Evolutionary conservation across 2,797 vertebrate genomes (phyloP).

Genomic region (Erithacus rubecula): DNA sequence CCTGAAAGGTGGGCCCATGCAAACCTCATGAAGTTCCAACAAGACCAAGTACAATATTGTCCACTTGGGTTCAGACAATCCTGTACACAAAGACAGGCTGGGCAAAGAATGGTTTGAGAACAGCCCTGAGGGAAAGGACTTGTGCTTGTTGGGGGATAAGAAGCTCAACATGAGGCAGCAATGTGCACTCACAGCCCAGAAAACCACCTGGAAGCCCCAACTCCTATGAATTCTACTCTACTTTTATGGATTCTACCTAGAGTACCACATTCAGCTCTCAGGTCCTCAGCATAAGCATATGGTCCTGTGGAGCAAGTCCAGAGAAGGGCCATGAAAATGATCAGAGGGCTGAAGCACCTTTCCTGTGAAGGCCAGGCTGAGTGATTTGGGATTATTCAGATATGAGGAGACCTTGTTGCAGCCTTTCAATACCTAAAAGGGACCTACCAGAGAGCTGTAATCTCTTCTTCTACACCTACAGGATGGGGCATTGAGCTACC

Average conservation of each 20-base stretch:
- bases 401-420: background rate
- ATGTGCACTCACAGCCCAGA: background rate
- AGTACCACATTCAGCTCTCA: background rate
- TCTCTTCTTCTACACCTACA: too few species aligned
- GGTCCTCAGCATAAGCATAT: too few species aligned
- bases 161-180: background rate
- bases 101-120: background rate
- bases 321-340: background rate
- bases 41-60: accelerated
- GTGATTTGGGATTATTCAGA: background rate
- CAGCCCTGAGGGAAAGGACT: background rate
- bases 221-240: background rate
- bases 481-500: background rate
- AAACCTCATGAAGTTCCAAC: background rate
- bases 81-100: background rate
- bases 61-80: accelerated
- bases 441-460: background rate
- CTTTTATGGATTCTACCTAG: background rate
- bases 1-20: background rate
- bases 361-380: background rate
- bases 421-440: background rate
- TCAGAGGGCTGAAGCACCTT: background rate
- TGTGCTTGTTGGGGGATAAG: accelerated
- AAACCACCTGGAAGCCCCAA: background rate
- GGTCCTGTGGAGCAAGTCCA: background rate